Evolutionary conservation across 2,797 vertebrate species (phyloP), one percentile per base, ranked within the genome.

Genomic region (Mergus octosetaceus): DNA sequence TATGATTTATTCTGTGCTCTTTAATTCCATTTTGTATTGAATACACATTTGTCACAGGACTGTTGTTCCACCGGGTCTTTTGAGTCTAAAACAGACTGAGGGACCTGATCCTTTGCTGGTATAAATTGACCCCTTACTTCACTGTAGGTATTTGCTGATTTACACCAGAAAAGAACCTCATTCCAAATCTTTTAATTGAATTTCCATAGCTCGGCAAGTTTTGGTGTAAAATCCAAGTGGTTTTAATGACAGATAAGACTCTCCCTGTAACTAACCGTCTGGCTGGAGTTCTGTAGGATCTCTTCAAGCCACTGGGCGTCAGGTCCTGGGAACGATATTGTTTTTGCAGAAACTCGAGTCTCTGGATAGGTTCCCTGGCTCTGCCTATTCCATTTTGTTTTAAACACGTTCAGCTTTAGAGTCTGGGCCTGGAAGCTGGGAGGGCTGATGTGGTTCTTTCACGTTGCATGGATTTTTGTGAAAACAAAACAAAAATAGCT

Each of bases 21-120:
- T 93, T 96, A 96, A 96, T 96, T 97, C 95, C 95, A 96, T 96
- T 97, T 96, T 90, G 92, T 92, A 96, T 95, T 90, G 93, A 95
- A 89, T 87, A 71, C 92, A 91, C 96, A 94, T 96, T 96, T 92
- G 90, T 96, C 95, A 94, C 17, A 86, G 94, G 69, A 18, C 88
- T 60, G 66, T 62, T 92, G 90, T 68, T 93, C 90, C 77, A 60
- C 12, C 6, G 34, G 75, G 75, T 38, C 71, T 86, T 94, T 74
- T 79, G 95, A 92, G 94, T 89, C 84, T 57, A 80, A 76, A 62
- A 24, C 68, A 89, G 78, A 34, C 86, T n/a, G 14, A 71, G 45
- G 87, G 95, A 93, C 87, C 74, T 51, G 57, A 43, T 73, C 78
- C 82, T 76, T 49, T 61, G 38, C 71, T 78, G 75, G 81, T 53